phyloP scores from a whole-genome alignment of 1,140 invertebrate species.

The Lucilia sericata region DNA sequence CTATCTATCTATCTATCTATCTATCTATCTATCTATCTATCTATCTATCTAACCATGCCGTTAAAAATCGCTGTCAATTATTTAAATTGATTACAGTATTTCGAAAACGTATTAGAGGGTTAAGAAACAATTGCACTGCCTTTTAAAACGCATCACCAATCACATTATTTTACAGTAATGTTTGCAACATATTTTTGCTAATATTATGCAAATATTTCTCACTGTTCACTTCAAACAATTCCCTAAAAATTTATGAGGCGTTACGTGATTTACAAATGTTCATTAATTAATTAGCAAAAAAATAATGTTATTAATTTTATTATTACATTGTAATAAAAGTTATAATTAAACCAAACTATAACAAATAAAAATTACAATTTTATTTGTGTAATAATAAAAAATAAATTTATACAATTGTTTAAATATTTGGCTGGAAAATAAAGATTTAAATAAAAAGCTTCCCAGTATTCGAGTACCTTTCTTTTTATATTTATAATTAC shows the following conservation, averaged over 20 bases:
- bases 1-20: too few species aligned
- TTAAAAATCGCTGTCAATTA: too few species aligned
- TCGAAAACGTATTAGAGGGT: too few species aligned
- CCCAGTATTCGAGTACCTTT: background rate
- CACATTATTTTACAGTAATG: background rate
- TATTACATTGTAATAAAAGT: background rate
- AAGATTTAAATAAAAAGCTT: background rate
- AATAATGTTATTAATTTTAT: background rate
- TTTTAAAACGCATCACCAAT: conserved; percentile 8
- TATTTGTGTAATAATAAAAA: background rate
- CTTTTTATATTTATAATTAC: too few species aligned
- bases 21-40: too few species aligned
- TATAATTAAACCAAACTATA: background rate
- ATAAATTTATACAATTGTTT: background rate
- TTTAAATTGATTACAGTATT: too few species aligned
- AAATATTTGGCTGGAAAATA: background rate
- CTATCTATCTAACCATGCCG: too few species aligned
- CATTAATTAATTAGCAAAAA: conserved; percentile 19
- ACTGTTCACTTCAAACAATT: background rate
- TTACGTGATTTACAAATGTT: conserved; percentile 8
- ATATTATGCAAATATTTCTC: conserved; percentile 3
- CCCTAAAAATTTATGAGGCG: conserved; percentile 32
- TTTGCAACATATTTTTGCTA: background rate
- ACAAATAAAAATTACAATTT: background rate
- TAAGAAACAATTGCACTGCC: too few species aligned